Evolutionary conservation across 2,888 invertebrate species (phyloP), one percentile per base, ranked within the genome.

Genomic region (Tolmerus cingulatus): DNA sequence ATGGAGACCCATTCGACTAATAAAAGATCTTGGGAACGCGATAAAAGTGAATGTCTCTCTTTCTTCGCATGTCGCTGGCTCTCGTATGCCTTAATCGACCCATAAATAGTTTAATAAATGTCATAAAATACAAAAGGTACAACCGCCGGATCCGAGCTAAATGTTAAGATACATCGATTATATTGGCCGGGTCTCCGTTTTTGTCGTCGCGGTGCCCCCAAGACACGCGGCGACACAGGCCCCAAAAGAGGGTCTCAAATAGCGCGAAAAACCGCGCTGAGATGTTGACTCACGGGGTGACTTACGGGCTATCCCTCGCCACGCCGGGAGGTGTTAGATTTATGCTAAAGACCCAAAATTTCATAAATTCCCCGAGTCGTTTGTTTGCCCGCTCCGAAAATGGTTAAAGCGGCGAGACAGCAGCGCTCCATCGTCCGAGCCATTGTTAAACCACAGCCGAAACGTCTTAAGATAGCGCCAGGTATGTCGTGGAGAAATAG

Each of bases 31-130:
- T 30, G 85, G 74, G 74, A 66, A 74, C 14, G 57, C 85, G 85
- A 85, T 85, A 85, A 85, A 85, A 85, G 74, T 74, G 85, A 85
- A 85, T 74, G 85, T 85, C 85, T 85, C 74, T 85, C 85, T 85
- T 85, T 84, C 66, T 74, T 85, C 85, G 74, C 74, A 85, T 85
- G 74, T 85, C 85, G 85, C 40, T 37, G 43, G 74, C 27, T 76
- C 74, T 74, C 46, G 85, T 85, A 51, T 85, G 74, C 85, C 74
- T 74, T 85, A 85, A 85, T 85, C 85, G 85, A 46, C 37, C 85
- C 85, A 85, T 85, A 85, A 85, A 85, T 85, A 85, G 85, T 85
- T 85, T 85, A 85, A 85, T 85, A 85, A 85, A 85, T 85, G 85
- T 85, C 85, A 85, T 85, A 85, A 85, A 85, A 46, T 51, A 85